Evolutionary conservation across 1,140 invertebrate species (phyloP), one percentile per base, ranked within the genome.

Genomic region (Sipha flava): DNA sequence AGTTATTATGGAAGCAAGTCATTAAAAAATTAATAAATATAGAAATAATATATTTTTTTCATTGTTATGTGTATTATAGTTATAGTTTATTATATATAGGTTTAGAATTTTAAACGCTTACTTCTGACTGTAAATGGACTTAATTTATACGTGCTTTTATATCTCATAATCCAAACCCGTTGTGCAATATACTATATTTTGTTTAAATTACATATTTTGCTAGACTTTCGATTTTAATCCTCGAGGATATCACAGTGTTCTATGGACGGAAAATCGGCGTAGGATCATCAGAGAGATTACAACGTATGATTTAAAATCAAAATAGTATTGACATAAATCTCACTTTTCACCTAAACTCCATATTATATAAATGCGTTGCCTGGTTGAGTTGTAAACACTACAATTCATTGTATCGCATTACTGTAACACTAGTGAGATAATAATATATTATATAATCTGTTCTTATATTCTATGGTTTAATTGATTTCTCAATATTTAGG

Each of bases 241-340:
- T 18, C 1, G n/a, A n/a, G 31, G 31, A 64, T 2, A 37, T 64
- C 59, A 64, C 37, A 64, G n/a, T 31, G n/a, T 62, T 64, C 59
- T 64, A 64, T 37, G 21, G 31, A 64, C 21, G 21, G 31, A 0
- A 23, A 21, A 64, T 37, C n/a, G 34, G 18, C 59, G 29, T 34
- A 9, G 29, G 59, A 37, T 64, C 31, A 64, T n/a, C 2, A 34
- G 12, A 31, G 57, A n/a, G 57, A 64, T 64, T 64, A 64, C 31
- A 64, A 64, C 57, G n/a, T 62, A 37, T 64, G 59, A 64, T 37
- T 64, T 64, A 37, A 64, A 64, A 64, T 64, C 59, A 64, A 21
- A 64, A 37, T 31, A 34, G 21, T 37, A 64, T 18, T 64, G 31
- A 12, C 14, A 64, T 64, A 64, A 64, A 64, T 64, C 18, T 37